phyloP scores from a whole-genome alignment of 2,113 vertebrate genomes.

The Dasyprocta punctata region DNA sequence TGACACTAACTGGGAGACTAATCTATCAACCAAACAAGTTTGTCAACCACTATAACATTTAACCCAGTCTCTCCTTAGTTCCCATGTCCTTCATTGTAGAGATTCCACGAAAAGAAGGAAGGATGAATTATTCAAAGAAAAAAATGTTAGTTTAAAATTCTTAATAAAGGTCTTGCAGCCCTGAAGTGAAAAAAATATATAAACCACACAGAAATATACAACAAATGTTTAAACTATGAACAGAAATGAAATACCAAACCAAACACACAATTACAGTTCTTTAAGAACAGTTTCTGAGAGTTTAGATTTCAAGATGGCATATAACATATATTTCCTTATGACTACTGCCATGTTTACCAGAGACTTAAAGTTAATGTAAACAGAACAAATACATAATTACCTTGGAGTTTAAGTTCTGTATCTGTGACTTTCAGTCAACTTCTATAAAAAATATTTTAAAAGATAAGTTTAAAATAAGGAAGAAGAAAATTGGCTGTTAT shows the following conservation, averaged over 20 bases:
- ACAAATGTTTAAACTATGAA: conserved; percentile 55
- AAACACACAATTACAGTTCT: conserved; percentile 51
- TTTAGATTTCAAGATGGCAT: conserved; percentile 52
- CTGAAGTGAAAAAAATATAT: conserved; percentile 41
- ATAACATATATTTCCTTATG: conserved; percentile 45
- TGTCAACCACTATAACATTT: conserved; percentile 49
- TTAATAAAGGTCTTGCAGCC: conserved; percentile 47
- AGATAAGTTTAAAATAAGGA: conserved; percentile 15
- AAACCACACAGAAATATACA: conserved; percentile 62
- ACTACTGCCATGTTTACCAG: conserved; percentile 36
- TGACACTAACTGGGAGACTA: conserved; percentile 43
- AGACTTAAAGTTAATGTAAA: conserved; percentile 56
- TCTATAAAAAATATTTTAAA: conserved; percentile 59
- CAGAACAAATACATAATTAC: conserved; percentile 62
- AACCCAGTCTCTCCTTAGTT: neutral
- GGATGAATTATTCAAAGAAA: conserved; percentile 50
- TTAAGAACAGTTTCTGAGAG: conserved; percentile 35
- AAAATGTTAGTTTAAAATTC: conserved; percentile 40
- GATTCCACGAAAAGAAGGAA: neutral
- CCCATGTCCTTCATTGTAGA: neutral
- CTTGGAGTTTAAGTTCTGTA: conserved; percentile 36
- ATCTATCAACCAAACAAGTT: conserved; percentile 48
- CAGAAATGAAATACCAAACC: conserved; percentile 53
- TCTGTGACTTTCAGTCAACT: conserved; percentile 33
- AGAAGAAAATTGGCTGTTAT: conserved; percentile 26